A percentile compares a stretch with the other conserved stretches of the same genome.
Conservation (phyloP, 2,888 invertebrate genomes). For the Melinaea marsaeus region DNA sequence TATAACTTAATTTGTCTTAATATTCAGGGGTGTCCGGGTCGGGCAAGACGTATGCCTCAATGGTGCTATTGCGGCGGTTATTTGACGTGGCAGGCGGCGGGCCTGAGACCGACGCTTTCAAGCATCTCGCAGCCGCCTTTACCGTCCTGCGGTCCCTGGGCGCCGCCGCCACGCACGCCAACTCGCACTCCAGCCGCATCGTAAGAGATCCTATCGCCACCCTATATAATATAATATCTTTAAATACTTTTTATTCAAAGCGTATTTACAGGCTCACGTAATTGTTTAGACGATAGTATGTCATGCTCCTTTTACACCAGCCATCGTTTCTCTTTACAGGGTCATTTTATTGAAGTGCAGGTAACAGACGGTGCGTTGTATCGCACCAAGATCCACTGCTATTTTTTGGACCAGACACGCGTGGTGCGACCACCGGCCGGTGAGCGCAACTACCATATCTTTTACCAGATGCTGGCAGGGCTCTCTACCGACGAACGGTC, state of each 20-base stretch:
- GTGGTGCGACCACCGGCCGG: constrained; percentile 90
- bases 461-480: constrained; percentile 96
- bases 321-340: constrained; percentile 69
- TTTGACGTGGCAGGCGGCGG: constrained; percentile 97
- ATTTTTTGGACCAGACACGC: constrained; percentile 95
- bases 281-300: too few species aligned
- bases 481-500: constrained; percentile 90
- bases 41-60: constrained; percentile 95
- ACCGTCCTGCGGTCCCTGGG: constrained; percentile 95
- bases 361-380: constrained; percentile 96
- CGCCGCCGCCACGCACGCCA: constrained; percentile 92
- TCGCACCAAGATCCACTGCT: constrained; percentile 97
- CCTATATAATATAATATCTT: too few species aligned
- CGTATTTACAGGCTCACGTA: too few species aligned
- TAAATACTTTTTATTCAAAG: too few species aligned
- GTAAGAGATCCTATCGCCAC: constrained; percentile 70
- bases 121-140: constrained; percentile 96
- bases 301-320: too few species aligned
- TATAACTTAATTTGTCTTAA: too few species aligned
- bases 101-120: constrained; percentile 96
- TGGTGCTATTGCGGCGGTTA: constrained; percentile 91
- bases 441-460: constrained; percentile 97
- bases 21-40: constrained; percentile 89
- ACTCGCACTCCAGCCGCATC: constrained; percentile 95
- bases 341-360: constrained; percentile 97